Evolutionary conservation across 2,113 vertebrate genomes (phyloP), one percentile per base, ranked within the genome.

Genomic region (Corynorhinus townsendii): DNA sequence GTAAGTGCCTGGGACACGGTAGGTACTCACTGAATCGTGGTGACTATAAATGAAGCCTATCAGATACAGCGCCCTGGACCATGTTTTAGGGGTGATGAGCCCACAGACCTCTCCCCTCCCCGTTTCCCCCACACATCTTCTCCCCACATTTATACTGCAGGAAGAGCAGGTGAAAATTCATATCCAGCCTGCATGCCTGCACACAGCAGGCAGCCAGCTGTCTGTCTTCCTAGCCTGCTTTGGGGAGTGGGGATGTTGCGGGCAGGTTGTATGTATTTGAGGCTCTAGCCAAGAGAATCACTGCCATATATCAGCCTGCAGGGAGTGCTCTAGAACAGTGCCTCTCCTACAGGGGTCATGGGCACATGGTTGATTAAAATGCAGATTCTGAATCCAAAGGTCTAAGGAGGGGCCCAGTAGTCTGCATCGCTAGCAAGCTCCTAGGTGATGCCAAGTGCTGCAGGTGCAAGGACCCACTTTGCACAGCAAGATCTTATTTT

Each of bases 71-170:
- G 40, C 11, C 75, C 35, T 40, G 7, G 35, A 16, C 30, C 45
- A 69, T 0, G 2, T 33, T 64, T 33, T 20, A 35, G 45, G 80
- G 9, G 0, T 30, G 49, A 62, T 19, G 35, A 54, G 8, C 35
- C 22, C 40, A n/a, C 0, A 30, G 69, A 40, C 15, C 4, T 47
- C 15, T 10, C 22, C 5, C 19, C 54, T 16, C 17, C 6, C 28
- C 0, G 4, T 30, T 3, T 28, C 20, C 3, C 24, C 30, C 7
- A 2, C 4, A 28, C 19, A 15, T 5, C 28, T 19, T 45, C 30
- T 33, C 54, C 82, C 17, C 62, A 17, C 33, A 49, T 30, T 38
- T 56, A 28, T 6, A 45, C 20, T 35, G 17, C 17, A 17, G 35
- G 83, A 54, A 89, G 47, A 12, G 30, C 33, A 69, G 68, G 45